Percentiles rank a stretch among this genome's conserved stretches.
These are phyloP conservation scores for Andrena camellia DNA, from an alignment of 2,888 invertebrate genomes.

Conservation along the genomic window DNA sequence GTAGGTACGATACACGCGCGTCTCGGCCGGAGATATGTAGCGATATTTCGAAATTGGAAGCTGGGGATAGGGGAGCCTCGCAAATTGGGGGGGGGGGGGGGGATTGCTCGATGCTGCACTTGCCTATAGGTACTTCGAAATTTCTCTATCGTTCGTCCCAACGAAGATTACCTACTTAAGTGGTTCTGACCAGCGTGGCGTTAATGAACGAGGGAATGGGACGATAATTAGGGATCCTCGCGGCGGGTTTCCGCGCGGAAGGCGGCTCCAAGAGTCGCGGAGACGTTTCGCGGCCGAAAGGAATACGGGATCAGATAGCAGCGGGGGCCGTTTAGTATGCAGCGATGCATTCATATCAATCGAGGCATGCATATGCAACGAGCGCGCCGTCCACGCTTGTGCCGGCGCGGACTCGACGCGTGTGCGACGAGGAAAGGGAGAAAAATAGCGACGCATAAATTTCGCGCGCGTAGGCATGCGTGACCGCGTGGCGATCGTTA, in stretches of 20 bases:
- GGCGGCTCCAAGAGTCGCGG: conserved; percentile 47
- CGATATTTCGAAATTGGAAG: conserved; percentile 28
- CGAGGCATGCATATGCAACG: conserved; percentile 82
- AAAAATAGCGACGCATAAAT: conserved; percentile 80
- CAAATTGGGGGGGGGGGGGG: background rate
- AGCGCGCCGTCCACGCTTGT: conserved; percentile 58
- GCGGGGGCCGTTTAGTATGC: conserved; percentile 80
- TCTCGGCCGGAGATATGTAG: conserved; percentile 58
- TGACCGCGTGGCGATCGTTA: conserved; percentile 78
- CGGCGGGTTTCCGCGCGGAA: conserved; percentile 70
- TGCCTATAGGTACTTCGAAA: background rate
- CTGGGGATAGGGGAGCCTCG: background rate
- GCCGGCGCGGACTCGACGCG: conserved; percentile 51
- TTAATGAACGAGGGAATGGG: conserved; percentile 54
- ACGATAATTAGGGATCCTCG: conserved; percentile 72
- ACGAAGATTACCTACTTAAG: too few species aligned
- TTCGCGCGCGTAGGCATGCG: conserved; percentile 78
- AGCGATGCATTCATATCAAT: conserved; percentile 84
- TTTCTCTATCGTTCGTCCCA: background rate
- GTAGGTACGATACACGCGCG: conserved; percentile 60
- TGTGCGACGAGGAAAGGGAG: conserved; percentile 49
- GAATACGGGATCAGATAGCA: conserved; percentile 81
- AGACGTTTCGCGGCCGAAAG: conserved; percentile 76
- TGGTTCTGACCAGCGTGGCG: conserved; percentile 30
- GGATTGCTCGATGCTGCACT: background rate